Conservation (phyloP, 1,140 invertebrate species). For the Eupristina koningsbergeri region DNA sequence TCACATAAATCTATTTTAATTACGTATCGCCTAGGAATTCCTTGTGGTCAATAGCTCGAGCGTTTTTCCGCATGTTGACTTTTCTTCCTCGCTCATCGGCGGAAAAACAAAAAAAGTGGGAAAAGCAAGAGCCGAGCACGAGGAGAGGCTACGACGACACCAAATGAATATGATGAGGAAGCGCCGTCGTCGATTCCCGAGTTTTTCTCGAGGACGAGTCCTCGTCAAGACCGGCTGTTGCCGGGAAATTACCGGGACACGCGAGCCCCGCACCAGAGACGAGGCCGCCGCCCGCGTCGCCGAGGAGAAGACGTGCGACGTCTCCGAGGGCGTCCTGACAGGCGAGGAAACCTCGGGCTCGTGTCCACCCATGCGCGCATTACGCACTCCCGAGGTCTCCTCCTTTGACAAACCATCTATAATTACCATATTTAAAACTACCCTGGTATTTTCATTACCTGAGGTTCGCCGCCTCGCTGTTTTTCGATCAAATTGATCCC, state of each 20-base stretch:
- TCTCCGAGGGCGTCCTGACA: background rate
- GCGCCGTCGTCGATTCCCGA: background rate
- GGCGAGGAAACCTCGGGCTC: background rate
- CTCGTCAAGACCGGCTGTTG: constrained; percentile 29
- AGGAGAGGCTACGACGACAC: background rate
- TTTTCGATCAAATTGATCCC: background rate
- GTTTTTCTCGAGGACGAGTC: background rate
- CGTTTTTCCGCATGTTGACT: constrained; percentile 2
- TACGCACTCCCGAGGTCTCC: background rate
- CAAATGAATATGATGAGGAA: constrained; percentile 38
- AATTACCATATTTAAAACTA: constrained; percentile 1
- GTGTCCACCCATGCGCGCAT: background rate
- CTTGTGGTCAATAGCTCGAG: constrained; percentile 30
- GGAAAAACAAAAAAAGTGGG: background rate
- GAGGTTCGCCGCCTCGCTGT: too few species aligned
- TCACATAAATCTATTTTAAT: constrained; percentile 31
- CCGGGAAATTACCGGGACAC: constrained; percentile 31
- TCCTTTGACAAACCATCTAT: background rate
- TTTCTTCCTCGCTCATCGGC: background rate
- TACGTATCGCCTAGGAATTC: constrained; percentile 21
- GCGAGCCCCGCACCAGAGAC: background rate
- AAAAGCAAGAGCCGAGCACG: background rate
- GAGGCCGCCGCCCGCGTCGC: background rate
- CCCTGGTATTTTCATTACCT: background rate
- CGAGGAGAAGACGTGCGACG: background rate